Conservation (phyloP, 1,140 invertebrate species). For the Lasioglossum albipes region DNA sequence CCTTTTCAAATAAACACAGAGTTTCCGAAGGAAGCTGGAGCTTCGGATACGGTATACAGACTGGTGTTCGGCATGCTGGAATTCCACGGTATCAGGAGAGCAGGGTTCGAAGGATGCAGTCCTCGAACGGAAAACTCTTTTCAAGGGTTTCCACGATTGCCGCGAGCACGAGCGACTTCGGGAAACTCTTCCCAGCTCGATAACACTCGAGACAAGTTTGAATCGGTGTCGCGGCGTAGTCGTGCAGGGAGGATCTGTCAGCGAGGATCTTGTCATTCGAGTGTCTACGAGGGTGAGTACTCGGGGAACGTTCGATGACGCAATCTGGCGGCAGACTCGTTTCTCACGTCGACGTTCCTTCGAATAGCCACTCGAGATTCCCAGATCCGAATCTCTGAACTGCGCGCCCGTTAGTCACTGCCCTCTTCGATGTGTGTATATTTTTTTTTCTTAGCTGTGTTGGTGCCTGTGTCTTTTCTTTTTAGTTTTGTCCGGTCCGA, state of each 20-base stretch:
- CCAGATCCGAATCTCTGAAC: conserved; percentile 48
- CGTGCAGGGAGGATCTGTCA: background rate
- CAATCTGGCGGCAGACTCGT: conserved; percentile 6
- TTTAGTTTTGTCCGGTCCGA: conserved; percentile 16
- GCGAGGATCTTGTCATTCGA: background rate
- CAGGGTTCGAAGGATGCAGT: background rate
- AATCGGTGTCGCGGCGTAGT: background rate
- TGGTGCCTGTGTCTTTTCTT: background rate
- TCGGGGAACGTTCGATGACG: conserved; percentile 19
- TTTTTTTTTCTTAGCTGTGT: background rate
- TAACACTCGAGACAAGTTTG: background rate
- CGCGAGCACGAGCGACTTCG: background rate
- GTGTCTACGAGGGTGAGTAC: background rate
- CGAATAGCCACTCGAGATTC: conserved; percentile 37
- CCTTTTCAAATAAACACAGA: too few relatives aligned
- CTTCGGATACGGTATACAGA: background rate
- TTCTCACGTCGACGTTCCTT: conserved; percentile 42
- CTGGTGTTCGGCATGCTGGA: background rate
- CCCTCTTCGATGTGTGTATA: background rate
- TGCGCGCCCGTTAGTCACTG: conserved; percentile 35
- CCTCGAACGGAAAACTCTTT: background rate
- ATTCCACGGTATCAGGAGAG: background rate
- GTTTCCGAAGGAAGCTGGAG: too few relatives aligned
- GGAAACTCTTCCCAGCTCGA: background rate
- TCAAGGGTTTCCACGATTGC: background rate